Conservation (phyloP, 2,113 vertebrate genomes). For the Rana temporaria region DNA sequence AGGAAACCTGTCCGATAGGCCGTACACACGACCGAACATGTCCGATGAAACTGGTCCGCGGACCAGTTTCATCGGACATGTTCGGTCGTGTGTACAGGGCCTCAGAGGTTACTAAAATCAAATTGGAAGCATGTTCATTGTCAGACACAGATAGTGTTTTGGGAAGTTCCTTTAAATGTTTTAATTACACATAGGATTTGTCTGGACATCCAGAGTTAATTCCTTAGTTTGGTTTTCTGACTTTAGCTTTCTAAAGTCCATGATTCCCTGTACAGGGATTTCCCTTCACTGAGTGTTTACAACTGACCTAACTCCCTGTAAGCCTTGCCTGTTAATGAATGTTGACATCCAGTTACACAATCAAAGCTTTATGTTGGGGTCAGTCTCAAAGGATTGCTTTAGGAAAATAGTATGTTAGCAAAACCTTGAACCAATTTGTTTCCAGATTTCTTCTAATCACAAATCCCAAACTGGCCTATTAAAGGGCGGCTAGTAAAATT, state of each 20-base stretch:
- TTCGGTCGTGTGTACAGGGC: too few species aligned
- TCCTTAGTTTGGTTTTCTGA: constrained; percentile 6
- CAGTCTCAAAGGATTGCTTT: constrained; percentile 2
- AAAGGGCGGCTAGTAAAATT: background rate
- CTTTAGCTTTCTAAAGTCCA: background rate
- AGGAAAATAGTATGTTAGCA: background rate
- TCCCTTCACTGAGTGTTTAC: constrained; percentile 5
- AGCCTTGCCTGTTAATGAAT: constrained; percentile 15
- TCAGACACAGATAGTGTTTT: too few species aligned
- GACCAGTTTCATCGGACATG: too few species aligned
- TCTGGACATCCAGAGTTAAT: background rate
- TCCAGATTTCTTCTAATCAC: background rate
- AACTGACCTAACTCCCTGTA: constrained; percentile 37
- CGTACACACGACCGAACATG: too few species aligned
- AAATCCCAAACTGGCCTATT: background rate
- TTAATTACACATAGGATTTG: background rate
- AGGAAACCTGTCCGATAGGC: too few species aligned
- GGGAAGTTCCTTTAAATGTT: background rate
- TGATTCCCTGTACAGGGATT: constrained; percentile 20
- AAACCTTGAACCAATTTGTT: background rate
- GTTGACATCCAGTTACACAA: constrained; percentile 17
- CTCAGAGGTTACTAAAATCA: too few species aligned
- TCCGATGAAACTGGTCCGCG: too few species aligned
- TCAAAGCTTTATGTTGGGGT: constrained; percentile 9
- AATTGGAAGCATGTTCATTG: too few species aligned